Conservation (phyloP, 1,140 invertebrate species). For the Meloidogyne exigua region DNA sequence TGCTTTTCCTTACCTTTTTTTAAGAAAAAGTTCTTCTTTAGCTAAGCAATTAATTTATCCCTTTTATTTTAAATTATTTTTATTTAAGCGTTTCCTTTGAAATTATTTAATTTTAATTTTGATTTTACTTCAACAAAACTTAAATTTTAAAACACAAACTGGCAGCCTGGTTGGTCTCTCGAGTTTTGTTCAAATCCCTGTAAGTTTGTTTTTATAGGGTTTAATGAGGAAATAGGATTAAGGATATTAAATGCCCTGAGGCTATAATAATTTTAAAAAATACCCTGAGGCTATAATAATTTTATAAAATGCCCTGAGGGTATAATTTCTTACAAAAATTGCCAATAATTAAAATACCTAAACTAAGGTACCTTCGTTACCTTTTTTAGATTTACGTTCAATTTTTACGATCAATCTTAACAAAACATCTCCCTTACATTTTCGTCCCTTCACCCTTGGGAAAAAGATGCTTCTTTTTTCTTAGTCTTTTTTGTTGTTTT, state of each 20-base stretch:
- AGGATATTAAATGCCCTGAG: too few relatives aligned
- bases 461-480: background rate
- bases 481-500: background rate
- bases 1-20: background rate
- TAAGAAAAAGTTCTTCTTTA: background rate
- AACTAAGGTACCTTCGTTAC: background rate
- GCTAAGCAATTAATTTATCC: background rate
- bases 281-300: too few relatives aligned
- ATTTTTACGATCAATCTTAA: slow-evolving; percentile 5
- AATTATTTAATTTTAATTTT: too few relatives aligned
- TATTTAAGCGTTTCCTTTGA: background rate
- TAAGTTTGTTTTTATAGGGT: background rate
- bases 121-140: background rate
- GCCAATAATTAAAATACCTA: too few relatives aligned
- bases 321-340: too few relatives aligned
- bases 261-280: too few relatives aligned
- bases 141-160: background rate
- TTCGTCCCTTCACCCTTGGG: background rate
- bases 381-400: background rate
- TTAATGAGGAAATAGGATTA: too few relatives aligned
- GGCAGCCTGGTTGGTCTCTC: slow-evolving; percentile 26
- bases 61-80: background rate
- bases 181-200: slow-evolving; percentile 25
- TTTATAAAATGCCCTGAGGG: too few relatives aligned
- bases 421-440: background rate